phyloP scores from a whole-genome alignment of 2,113 vertebrate genomes.

The Bungarus multicinctus region DNA sequence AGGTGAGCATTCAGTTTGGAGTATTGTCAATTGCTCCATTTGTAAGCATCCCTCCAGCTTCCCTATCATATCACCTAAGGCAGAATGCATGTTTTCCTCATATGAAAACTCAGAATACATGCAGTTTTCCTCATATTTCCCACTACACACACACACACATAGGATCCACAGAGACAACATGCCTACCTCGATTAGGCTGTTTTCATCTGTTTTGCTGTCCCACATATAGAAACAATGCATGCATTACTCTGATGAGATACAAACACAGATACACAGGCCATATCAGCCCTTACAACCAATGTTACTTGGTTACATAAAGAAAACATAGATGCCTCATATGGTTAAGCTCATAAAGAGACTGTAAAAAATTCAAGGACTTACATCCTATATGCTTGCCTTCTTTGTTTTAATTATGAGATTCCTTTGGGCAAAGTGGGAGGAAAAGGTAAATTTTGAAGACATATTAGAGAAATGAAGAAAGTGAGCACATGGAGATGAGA shows the following conservation, averaged over 20 bases:
- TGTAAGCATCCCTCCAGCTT: not conserved
- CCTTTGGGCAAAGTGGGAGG: not conserved
- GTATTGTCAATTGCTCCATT: not conserved
- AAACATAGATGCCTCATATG: not conserved
- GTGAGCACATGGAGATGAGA: not conserved
- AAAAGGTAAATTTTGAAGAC: not conserved
- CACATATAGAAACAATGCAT: not conserved
- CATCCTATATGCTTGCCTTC: not conserved
- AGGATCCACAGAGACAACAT: not conserved
- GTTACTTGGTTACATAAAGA: not conserved
- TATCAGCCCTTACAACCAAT: not conserved
- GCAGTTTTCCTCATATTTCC: not conserved
- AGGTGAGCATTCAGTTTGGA: not conserved
- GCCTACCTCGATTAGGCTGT: not conserved
- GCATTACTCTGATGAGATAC: not conserved
- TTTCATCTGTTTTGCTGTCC: not conserved
- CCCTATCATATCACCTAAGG: not conserved
- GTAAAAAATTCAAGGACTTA: not conserved
- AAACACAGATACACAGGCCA: not conserved
- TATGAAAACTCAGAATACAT: not conserved
- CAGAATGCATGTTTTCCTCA: not conserved
- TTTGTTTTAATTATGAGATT: not conserved
- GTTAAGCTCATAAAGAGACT: not conserved
- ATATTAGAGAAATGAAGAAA: fast-evolving
- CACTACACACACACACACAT: not conserved